Conservation (phyloP, 2,113 vertebrate species). For the human region GRCh38 chr4:81068501-81069000, state of each 20-base stretch:
- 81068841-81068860: neutral
- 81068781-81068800: neutral
- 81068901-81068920: neutral
- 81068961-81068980: neutral
- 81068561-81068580: neutral
- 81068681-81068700: neutral
- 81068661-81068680: no score
- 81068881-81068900: neutral
- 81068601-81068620: neutral
- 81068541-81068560: neutral
- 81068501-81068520: neutral
- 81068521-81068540: neutral
- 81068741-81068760: neutral
- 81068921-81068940: neutral
- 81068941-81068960: neutral
- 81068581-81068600: neutral
- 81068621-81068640: neutral
- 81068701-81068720: neutral
- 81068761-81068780: neutral
- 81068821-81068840: neutral
- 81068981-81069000: no score
- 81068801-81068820: neutral
- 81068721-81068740: neutral
- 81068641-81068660: neutral
- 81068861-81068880: neutral